Conservation (phyloP, 2,888 invertebrate species). For the Julus scanicus region DNA sequence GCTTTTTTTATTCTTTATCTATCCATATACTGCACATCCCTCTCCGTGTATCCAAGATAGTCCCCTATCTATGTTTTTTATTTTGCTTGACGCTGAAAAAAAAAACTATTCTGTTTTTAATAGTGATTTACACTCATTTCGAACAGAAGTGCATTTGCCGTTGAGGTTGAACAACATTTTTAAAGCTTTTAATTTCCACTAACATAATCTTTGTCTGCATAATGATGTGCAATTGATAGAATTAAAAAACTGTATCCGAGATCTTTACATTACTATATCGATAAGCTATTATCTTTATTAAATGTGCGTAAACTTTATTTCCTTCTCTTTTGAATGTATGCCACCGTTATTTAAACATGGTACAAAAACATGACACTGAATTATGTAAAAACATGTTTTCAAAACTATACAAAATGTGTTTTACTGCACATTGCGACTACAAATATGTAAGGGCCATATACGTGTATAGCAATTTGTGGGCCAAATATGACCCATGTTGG, state of each 20-base stretch:
- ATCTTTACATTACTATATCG: too few species aligned
- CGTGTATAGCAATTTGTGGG: too few species aligned
- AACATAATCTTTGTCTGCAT: not conserved
- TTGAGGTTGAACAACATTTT: not conserved
- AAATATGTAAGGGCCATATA: too few species aligned
- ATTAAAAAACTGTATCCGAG: not conserved
- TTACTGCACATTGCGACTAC: too few species aligned
- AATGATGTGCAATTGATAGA: not conserved
- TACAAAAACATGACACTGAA: too few species aligned
- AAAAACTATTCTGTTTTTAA: not conserved
- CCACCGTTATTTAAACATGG: too few species aligned
- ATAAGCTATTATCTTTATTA: too few species aligned
- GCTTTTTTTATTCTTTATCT: conserved; percentile 20
- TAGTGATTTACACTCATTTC: conserved; percentile 10
- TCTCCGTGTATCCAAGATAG: not conserved
- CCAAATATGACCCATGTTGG: too few species aligned
- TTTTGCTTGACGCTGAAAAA: not conserved
- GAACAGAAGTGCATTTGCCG: not conserved
- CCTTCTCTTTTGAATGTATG: too few species aligned
- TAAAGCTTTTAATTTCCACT: not conserved
- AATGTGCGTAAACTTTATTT: too few species aligned
- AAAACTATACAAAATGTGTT: too few species aligned
- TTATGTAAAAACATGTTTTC: too few species aligned
- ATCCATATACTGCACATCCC: not conserved
- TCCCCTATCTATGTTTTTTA: not conserved